Conservation (phyloP, 2,113 vertebrate genomes). For the Lamprotornis superbus region DNA sequence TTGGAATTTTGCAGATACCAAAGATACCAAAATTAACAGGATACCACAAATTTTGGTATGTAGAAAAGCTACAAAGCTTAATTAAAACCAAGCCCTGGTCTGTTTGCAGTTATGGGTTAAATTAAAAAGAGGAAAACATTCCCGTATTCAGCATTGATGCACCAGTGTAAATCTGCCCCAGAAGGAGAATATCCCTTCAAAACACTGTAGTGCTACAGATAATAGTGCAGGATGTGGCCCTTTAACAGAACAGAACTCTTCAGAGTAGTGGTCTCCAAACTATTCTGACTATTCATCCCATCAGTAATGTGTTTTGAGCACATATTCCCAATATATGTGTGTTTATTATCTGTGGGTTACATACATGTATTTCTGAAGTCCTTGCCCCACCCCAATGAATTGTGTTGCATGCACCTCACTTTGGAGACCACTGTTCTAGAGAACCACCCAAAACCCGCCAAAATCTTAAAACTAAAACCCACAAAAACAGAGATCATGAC, state of each 20-base stretch:
- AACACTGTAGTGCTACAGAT: neutral
- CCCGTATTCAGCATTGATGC: neutral
- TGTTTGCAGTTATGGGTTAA: neutral
- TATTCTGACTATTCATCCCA: neutral
- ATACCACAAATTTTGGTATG: neutral
- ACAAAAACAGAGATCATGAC: neutral
- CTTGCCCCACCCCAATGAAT: neutral
- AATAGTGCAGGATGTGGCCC: neutral
- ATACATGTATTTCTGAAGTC: neutral
- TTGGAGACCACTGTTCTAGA: neutral
- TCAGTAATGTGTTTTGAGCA: neutral
- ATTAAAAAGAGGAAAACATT: neutral
- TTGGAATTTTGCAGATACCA: neutral
- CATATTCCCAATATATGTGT: neutral
- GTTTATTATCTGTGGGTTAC: neutral
- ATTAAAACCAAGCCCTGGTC: neutral
- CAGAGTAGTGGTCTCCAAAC: neutral
- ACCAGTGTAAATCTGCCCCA: neutral
- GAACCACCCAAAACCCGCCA: neutral
- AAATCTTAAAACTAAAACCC: neutral
- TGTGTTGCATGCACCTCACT: neutral
- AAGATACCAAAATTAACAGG: neutral
- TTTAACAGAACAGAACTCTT: neutral
- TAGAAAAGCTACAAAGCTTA: neutral
- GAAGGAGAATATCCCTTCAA: neutral